Percentiles rank a stretch among this genome's conserved stretches.
phyloP scores from a whole-genome alignment of 2,113 vertebrate species.

The Tyto alba region DNA sequence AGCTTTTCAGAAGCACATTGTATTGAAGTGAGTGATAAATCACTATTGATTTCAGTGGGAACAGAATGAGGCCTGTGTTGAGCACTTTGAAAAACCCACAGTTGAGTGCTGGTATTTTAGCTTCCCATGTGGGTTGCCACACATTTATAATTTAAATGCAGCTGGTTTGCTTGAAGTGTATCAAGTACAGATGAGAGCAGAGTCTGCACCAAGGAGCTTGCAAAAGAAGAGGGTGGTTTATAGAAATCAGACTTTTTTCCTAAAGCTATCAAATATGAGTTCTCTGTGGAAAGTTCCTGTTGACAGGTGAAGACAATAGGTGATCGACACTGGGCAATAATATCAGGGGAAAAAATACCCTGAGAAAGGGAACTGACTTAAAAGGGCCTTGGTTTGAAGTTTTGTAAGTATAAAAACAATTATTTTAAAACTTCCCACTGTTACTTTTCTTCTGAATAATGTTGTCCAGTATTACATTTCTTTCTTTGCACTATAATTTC shows the following conservation, averaged over 20 bases:
- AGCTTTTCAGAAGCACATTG: constrained; percentile 15
- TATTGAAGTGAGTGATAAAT: constrained; percentile 36
- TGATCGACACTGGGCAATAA: background rate
- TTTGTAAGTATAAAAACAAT: background rate
- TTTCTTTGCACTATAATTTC: background rate
- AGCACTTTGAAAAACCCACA: constrained; percentile 47
- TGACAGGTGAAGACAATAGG: background rate
- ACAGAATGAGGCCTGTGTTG: constrained; percentile 52
- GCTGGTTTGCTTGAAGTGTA: constrained; percentile 27
- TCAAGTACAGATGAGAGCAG: constrained; percentile 20
- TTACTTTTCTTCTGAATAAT: background rate
- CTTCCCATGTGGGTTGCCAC: constrained; percentile 55
- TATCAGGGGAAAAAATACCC: background rate
- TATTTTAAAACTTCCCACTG: background rate
- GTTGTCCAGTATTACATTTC: background rate
- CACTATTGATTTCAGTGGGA: constrained; percentile 56
- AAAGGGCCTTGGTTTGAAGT: background rate
- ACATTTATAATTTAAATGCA: constrained; percentile 50
- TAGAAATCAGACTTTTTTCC: background rate
- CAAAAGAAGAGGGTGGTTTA: background rate
- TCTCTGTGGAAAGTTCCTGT: background rate
- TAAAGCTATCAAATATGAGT: background rate
- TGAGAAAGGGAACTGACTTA: background rate
- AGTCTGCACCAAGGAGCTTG: constrained; percentile 12
- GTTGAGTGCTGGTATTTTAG: constrained; percentile 57